These are phyloP conservation scores for Melanotaenia maccullochi DNA, from an alignment of 2,797 vertebrate genomes.

Conservation along the genomic window DNA sequence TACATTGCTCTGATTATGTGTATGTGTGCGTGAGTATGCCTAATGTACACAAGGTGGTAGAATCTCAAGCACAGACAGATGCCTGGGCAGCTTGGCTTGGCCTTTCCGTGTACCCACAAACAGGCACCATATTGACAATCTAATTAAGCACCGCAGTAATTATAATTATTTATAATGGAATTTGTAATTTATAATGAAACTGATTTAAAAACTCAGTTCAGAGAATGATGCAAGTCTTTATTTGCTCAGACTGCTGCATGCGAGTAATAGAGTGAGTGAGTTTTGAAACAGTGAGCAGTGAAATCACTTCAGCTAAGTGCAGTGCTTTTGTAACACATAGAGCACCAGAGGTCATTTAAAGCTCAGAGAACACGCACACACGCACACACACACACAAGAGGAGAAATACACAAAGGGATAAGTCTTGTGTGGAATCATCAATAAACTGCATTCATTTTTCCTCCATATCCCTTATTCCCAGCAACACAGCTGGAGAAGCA, in stretches of 20 bases:
- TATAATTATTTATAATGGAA: slow-evolving; percentile 25
- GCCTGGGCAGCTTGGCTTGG: slow-evolving; percentile 36
- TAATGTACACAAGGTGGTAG: slow-evolving; percentile 12
- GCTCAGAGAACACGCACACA: slow-evolving; percentile 34
- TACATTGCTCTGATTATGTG: background rate
- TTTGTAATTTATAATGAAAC: background rate
- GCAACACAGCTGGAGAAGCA: slow-evolving; percentile 60
- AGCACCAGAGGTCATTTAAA: slow-evolving; percentile 45
- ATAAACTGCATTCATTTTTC: slow-evolving; percentile 42
- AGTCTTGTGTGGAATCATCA: slow-evolving; percentile 20
- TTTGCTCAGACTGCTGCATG: background rate
- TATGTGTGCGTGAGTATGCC: slow-evolving; percentile 23
- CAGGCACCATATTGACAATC: slow-evolving; percentile 54
- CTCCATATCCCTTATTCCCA: slow-evolving; percentile 47
- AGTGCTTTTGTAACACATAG: slow-evolving; percentile 22
- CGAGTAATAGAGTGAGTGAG: background rate
- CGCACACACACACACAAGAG: background rate
- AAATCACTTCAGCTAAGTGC: slow-evolving; percentile 24
- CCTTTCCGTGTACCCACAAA: slow-evolving; percentile 47
- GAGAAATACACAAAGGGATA: slow-evolving; percentile 11
- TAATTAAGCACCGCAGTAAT: slow-evolving; percentile 36
- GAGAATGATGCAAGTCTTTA: slow-evolving; percentile 17
- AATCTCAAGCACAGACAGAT: slow-evolving; percentile 47
- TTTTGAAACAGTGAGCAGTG: slow-evolving; percentile 30
- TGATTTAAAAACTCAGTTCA: slow-evolving; percentile 40